Base-by-base conservation (phyloP, 1,140 invertebrate species). In the Diabrotica undecimpunctata region DNA sequence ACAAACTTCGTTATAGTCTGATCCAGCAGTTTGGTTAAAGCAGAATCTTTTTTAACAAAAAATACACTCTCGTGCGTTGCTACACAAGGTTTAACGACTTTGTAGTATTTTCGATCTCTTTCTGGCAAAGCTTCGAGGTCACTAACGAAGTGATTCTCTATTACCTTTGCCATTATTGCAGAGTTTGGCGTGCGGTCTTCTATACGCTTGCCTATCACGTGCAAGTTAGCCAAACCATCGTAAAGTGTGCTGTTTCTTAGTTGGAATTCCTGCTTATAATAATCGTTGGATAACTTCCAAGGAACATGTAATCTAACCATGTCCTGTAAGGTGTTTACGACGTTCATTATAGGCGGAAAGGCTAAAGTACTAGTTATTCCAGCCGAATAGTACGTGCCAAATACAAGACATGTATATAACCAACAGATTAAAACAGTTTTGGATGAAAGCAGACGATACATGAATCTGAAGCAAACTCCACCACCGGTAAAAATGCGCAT, bases 321-420 rank as follows among this genome's bases (percentile, higher is more conserved):
- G 41, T 68, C 64, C 53, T 68, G 60, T 2, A 68, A 37, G n/a
- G 63, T 68, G 7, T 61, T 64, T 10, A 68, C 65, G 46, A 41
- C n/a, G 5, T 13, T 10, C 0, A 10, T 51, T 1, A 64, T 3
- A 12, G 54, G 46, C 3, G 66, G 66, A n/a, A 61, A 61, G 25
- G 63, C 13, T 12, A 65, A 53, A n/a, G 13, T 57, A 39, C 66
- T 68, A 25, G 52, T 68, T 14, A 68, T 41, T 2, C 62, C 62
- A 11, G 66, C 62, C 38, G 35, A 51, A 38, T 68, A 64, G 10
- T 64, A 68, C 8, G 62, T 68, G 2, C 57, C 9, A 5, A 61
- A 11, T 5, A 64, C n/a, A 6, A 61, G 13, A 35, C 62, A 56
- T 14, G 57, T 54, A 6, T 62, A 8, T 7, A 62, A 46, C 25